phyloP scores from a whole-genome alignment of 2,113 vertebrate species.

The Bubo bubo region DNA sequence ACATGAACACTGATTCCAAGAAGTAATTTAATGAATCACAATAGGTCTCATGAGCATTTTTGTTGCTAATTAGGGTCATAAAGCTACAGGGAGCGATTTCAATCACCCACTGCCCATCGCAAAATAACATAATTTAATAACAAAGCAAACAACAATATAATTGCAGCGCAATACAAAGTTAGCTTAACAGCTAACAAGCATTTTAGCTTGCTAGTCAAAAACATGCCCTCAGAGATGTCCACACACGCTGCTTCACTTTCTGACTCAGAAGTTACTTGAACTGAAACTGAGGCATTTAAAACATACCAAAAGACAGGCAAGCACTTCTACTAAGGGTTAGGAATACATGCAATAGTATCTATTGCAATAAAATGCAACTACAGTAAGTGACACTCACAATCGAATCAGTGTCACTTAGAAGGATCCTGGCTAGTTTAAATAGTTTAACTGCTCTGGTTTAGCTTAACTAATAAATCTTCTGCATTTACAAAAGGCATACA shows the following conservation, averaged over 20 bases:
- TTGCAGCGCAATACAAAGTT: background rate
- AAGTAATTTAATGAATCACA: slow-evolving; percentile 21
- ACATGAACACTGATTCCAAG: background rate
- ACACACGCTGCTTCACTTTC: background rate
- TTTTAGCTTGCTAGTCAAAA: background rate
- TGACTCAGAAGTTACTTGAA: background rate
- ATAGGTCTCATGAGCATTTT: slow-evolving; percentile 16
- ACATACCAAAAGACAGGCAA: background rate
- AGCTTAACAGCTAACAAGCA: background rate
- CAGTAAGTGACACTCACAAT: background rate
- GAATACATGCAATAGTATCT: background rate
- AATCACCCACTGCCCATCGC: background rate
- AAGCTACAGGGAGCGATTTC: slow-evolving; percentile 2
- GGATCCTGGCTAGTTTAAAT: background rate
- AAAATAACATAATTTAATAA: slow-evolving; percentile 10
- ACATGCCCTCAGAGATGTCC: background rate
- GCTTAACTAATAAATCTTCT: background rate
- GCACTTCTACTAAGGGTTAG: background rate
- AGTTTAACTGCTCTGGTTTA: background rate
- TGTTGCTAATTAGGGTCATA: background rate
- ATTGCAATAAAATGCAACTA: background rate
- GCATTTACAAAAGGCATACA: background rate
- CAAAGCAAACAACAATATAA: background rate
- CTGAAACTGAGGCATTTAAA: background rate
- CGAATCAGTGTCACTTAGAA: background rate